Evolutionary conservation across 2,113 vertebrate species (phyloP).

Genomic region (Balaenoptera acutorostrata): DNA sequence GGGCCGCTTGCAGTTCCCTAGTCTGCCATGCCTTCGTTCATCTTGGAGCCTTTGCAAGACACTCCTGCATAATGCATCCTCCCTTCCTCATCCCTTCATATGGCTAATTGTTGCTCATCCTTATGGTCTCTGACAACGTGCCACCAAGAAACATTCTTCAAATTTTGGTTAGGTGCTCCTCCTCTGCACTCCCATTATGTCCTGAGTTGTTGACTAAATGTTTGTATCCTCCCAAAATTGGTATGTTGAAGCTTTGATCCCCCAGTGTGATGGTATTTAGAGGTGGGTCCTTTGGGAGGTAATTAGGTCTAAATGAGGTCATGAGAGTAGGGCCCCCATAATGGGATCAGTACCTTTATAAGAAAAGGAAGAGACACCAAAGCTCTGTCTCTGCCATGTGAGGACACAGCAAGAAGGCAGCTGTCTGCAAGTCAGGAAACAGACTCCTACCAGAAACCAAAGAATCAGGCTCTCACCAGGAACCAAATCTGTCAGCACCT

Average conservation of each 20-base stretch:
- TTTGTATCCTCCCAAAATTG: not conserved
- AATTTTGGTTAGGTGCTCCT: not conserved
- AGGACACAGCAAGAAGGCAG: not conserved
- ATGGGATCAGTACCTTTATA: not conserved
- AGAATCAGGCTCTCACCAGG: not conserved
- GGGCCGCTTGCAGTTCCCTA: not conserved
- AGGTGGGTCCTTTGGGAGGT: not conserved
- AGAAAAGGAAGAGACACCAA: not conserved
- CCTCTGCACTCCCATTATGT: not conserved
- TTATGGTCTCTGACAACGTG: not conserved
- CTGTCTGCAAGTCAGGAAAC: not conserved
- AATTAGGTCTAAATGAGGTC: not conserved
- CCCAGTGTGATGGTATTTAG: not conserved
- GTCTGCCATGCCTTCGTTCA: not conserved
- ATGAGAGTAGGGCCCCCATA: not conserved
- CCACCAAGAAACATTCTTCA: not conserved
- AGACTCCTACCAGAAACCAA: not conserved
- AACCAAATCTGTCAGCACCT: not conserved
- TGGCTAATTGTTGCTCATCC: not conserved
- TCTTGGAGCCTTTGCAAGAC: not conserved
- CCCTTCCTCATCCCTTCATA: not conserved
- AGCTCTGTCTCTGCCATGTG: not conserved
- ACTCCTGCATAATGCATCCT: not conserved
- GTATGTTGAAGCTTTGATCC: not conserved
- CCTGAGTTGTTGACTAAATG: not conserved